Evolutionary conservation across 2,797 vertebrate species (phyloP), one percentile per base, ranked within the genome.

Genomic region (Limosa lapponica): DNA sequence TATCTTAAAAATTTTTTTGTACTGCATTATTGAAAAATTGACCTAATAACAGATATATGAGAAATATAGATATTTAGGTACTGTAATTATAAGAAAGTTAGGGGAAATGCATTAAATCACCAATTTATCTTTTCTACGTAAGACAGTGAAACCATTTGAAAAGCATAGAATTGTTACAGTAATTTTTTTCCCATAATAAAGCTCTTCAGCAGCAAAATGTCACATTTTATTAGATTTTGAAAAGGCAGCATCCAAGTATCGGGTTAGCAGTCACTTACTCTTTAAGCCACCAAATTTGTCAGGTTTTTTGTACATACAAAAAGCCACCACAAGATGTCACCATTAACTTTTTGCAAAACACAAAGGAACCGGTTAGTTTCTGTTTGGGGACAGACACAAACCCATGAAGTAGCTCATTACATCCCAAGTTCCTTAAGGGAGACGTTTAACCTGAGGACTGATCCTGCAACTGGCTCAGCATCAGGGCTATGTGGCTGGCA

Each of bases 281-380:
- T 6, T 11, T 16, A 43, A 32, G 7, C 7, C 23, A 9, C 17
- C n/a, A 2, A 13, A 62, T n/a, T 37, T 49, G 16, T 46, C 57
- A 8, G 7, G 2, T 4, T 65, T 69, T 84, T 73, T 24, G 59
- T 43, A 44, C 9, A 13, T 24, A 67, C 49, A 39, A 61, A 90
- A 25, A 37, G 4, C 5, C 2, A 73, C 78, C 97, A 87, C 92
- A 74, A 95, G 97, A 86, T 97, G 97, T 82, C 97, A 97, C 54
- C 11, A 57, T 70, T 37, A 89, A 83, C 95, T 74, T 41, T 78
- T 73, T 52, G 25, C 36, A 92, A 72, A 75, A 44, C 5, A 5
- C 30, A 11, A 28, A 16, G 1, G 1, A 49, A 7, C 5, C 0
- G 0, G 8, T 49, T 37, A 2, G 15, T 43, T 65, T 77, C 46